These are phyloP conservation scores for Lasioglossum calceatum DNA, from an alignment of 2,888 invertebrate genomes.

Conservation along the genomic window DNA sequence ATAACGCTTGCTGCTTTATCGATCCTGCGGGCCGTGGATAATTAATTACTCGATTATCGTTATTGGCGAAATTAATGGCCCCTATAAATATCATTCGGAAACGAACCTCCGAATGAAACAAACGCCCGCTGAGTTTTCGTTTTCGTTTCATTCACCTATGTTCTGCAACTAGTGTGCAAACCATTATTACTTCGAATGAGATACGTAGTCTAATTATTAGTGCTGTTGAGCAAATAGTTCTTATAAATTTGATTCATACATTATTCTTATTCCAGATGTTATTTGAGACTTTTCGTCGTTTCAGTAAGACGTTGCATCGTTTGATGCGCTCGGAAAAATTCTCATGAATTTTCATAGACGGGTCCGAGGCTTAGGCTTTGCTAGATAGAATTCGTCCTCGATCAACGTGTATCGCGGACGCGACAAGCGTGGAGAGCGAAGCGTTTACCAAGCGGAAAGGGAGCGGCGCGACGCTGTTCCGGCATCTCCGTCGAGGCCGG, in stretches of 20 bases:
- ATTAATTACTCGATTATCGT: neutral
- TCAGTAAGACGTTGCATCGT: neutral
- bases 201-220: too few relatives aligned
- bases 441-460: conserved; percentile 46
- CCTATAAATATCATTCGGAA: neutral
- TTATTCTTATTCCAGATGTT: neutral
- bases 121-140: neutral
- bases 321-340: neutral
- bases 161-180: too few relatives aligned
- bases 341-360: neutral
- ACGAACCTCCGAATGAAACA: neutral
- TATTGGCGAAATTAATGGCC: neutral
- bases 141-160: too few relatives aligned
- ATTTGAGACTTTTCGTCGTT: neutral
- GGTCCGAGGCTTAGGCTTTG: neutral
- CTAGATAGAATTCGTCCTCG: neutral
- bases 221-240: too few relatives aligned
- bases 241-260: too few relatives aligned
- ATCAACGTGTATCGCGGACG: neutral
- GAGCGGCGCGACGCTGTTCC: conserved; percentile 47
- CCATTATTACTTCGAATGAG: too few relatives aligned
- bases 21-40: neutral
- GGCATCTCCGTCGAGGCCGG: conserved; percentile 32
- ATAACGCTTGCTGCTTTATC: neutral
- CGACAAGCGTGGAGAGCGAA: neutral